Conservation (phyloP, 2,113 vertebrate genomes). For the Hypanus sabinus region DNA sequence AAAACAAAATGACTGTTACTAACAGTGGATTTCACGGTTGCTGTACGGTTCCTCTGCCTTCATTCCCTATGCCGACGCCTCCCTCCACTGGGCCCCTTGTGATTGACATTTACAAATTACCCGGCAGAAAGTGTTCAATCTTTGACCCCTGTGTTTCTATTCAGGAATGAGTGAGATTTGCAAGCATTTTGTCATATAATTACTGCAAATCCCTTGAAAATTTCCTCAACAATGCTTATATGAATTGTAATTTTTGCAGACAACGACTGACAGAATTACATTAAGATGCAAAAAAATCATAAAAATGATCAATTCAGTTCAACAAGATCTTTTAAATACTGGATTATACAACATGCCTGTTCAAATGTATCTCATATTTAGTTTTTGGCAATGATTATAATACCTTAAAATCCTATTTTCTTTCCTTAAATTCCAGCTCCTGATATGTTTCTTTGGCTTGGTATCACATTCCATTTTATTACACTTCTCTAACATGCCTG, state of each 20-base stretch:
- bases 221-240: slow-evolving; percentile 74
- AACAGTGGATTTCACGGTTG: slow-evolving; percentile 42
- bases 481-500: not conserved
- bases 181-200: slow-evolving; percentile 99
- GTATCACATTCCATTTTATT: not conserved
- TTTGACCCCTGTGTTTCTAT: slow-evolving; percentile 93
- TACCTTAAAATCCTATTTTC: not conserved
- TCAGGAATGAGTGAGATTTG: slow-evolving; percentile 90
- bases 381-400: not conserved
- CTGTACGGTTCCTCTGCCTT: slow-evolving; percentile 47
- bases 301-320: slow-evolving; percentile 15
- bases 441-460: not conserved
- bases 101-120: slow-evolving; percentile 99
- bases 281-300: slow-evolving; percentile 54
- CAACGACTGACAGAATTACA: slow-evolving; percentile 56
- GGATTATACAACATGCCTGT: not conserved
- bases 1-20: not conserved
- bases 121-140: slow-evolving; percentile 87
- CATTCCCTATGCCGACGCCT: slow-evolving; percentile 54
- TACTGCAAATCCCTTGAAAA: slow-evolving; percentile 99
- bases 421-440: not conserved
- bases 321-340: slow-evolving; percentile 6
- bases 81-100: slow-evolving; percentile 70
- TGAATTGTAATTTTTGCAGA: slow-evolving; percentile 79
- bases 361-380: not conserved